These are phyloP conservation scores for Ciconia maguari DNA, from an alignment of 2,113 vertebrate species.

Conservation along the genomic window DNA sequence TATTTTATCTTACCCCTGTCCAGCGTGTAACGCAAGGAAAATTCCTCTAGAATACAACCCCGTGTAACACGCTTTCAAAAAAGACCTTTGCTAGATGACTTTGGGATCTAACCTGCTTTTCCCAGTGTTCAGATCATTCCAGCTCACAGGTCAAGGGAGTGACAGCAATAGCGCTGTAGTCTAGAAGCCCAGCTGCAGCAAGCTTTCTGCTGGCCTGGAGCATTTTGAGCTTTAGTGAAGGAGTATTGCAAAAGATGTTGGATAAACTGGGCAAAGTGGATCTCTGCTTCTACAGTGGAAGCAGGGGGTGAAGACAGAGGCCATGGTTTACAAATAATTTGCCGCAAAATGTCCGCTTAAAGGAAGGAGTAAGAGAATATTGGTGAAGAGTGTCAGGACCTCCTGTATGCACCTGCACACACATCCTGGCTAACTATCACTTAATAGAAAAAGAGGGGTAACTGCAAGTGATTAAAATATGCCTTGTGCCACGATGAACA, in stretches of 20 bases:
- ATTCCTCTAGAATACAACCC: neutral
- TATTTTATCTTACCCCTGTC: neutral
- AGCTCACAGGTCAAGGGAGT: neutral
- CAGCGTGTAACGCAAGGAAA: neutral
- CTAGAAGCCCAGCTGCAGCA: neutral
- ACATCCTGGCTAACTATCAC: neutral
- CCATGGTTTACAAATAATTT: neutral
- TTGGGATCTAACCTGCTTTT: neutral
- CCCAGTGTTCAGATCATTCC: neutral
- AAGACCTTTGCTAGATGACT: neutral
- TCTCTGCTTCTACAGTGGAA: neutral
- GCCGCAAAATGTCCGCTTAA: neutral
- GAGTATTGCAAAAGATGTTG: neutral
- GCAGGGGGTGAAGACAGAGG: neutral
- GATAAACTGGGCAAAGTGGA: neutral
- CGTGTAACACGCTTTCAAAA: neutral
- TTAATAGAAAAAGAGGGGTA: neutral
- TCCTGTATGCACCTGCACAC: fast-evolving
- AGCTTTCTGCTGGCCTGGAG: neutral
- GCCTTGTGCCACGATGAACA: neutral
- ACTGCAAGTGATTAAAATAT: neutral
- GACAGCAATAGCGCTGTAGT: fast-evolving
- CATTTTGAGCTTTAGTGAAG: neutral
- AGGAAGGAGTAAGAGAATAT: neutral
- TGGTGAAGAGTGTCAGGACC: neutral